These are phyloP conservation scores for Apamea monoglypha DNA, from an alignment of 2,888 invertebrate genomes.

Conservation along the genomic window DNA sequence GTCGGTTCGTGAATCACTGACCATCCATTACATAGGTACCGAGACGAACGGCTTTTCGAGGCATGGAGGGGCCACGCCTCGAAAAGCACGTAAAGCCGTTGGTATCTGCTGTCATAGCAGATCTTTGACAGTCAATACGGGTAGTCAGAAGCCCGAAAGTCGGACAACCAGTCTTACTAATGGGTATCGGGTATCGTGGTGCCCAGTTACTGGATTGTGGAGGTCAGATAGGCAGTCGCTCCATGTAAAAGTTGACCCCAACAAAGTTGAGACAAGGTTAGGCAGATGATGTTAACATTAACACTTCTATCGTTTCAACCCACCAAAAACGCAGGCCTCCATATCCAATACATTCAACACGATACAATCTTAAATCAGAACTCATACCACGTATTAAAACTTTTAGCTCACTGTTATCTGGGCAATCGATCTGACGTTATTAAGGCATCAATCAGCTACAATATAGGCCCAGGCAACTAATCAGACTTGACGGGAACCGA, in stretches of 20 bases:
- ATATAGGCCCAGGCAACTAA: conserved; percentile 53
- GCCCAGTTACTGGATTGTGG: neutral
- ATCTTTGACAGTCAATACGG: neutral
- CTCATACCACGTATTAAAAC: conserved; percentile 42
- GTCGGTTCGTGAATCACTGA: neutral
- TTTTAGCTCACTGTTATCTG: conserved; percentile 49
- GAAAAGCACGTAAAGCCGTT: neutral
- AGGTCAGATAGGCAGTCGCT: neutral
- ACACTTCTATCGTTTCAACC: neutral
- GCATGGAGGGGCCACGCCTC: no score
- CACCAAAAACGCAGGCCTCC: neutral
- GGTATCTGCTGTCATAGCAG: neutral
- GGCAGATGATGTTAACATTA: neutral
- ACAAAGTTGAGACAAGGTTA: neutral
- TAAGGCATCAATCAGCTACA: conserved; percentile 61
- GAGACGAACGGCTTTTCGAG: no score
- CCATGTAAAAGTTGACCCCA: neutral
- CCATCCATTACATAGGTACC: neutral
- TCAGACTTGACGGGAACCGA: conserved; percentile 47
- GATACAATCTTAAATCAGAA: conserved; percentile 19
- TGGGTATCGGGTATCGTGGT: neutral
- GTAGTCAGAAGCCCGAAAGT: neutral
- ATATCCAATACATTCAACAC: neutral
- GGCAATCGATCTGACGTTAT: conserved; percentile 62
- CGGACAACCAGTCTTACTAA: neutral